phyloP scores from a whole-genome alignment of 2,113 vertebrate genomes.

The Otis tarda region DNA sequence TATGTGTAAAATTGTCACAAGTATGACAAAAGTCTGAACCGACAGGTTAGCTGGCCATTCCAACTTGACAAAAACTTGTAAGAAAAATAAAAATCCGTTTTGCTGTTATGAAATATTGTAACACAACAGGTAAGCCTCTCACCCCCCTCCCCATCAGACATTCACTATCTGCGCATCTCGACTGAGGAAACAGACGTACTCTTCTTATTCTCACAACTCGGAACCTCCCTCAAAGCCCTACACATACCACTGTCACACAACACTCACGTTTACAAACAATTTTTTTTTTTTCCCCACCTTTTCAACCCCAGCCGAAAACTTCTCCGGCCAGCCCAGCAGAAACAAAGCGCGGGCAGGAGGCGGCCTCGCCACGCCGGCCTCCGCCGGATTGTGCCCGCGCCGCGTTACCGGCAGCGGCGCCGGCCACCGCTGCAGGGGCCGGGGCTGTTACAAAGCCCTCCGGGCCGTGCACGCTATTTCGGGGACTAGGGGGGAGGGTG shows the following conservation, averaged over 20 bases:
- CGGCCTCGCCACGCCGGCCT: constrained; percentile 5
- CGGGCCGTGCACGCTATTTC: neutral
- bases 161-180: neutral
- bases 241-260: neutral
- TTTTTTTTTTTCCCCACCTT: no score
- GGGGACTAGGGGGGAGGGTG: neutral
- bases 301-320: neutral
- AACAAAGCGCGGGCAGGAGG: constrained; percentile 23
- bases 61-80: neutral
- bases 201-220: neutral
- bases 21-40: neutral
- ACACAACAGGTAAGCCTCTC: neutral
- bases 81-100: neutral
- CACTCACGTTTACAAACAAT: neutral
- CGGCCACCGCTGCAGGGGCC: neutral
- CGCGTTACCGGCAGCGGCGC: neutral
- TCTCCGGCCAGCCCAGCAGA: neutral
- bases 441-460: neutral
- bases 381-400: neutral
- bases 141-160: neutral
- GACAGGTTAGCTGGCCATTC: neutral
- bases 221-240: neutral
- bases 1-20: fast-evolving
- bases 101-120: neutral
- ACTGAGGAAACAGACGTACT: fast-evolving